Conservation (phyloP, 2,113 vertebrate species). For the Acinonyx jubatus region DNA sequence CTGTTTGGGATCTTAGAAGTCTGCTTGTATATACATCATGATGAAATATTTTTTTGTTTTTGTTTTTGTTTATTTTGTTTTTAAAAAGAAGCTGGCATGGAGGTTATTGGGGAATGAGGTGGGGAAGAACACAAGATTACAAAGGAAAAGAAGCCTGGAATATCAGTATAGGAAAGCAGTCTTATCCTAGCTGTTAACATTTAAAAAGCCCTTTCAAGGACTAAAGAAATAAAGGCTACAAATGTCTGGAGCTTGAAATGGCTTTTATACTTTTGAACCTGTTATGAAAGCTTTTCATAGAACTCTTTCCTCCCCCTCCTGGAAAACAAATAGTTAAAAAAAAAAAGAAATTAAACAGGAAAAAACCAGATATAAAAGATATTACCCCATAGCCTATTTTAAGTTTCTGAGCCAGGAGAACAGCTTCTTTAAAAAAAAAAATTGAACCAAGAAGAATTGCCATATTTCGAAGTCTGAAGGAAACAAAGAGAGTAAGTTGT, state of each 20-base stretch:
- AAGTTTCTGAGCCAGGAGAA: conserved; percentile 76
- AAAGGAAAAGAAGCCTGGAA: conserved; percentile 75
- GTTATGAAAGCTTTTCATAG: conserved; percentile 84
- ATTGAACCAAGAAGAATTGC: conserved; percentile 51
- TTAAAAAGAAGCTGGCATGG: background rate
- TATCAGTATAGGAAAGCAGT: conserved; percentile 73
- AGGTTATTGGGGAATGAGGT: conserved; percentile 67
- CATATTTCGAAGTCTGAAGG: conserved; percentile 56
- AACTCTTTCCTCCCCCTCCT: conserved; percentile 68
- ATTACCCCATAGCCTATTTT: conserved; percentile 69
- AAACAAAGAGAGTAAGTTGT: conserved; percentile 66
- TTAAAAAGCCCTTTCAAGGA: conserved; percentile 86
- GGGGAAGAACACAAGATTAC: conserved; percentile 71
- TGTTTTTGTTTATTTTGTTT: conserved; percentile 75
- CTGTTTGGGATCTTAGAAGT: conserved; percentile 7
- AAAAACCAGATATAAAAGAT: conserved; percentile 73
- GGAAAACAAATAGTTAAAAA: conserved; percentile 76
- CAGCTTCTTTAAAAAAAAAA: background rate
- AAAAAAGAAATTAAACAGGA: conserved; percentile 70
- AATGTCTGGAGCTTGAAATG: conserved; percentile 82
- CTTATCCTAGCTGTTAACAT: conserved; percentile 81
- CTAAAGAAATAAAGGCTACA: conserved; percentile 84
- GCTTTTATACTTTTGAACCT: conserved; percentile 85
- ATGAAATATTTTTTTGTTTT: conserved; percentile 18
- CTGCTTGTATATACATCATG: conserved; percentile 3